phyloP scores from a whole-genome alignment of 2,797 vertebrate genomes.

The Cetoscarus ocellatus region DNA sequence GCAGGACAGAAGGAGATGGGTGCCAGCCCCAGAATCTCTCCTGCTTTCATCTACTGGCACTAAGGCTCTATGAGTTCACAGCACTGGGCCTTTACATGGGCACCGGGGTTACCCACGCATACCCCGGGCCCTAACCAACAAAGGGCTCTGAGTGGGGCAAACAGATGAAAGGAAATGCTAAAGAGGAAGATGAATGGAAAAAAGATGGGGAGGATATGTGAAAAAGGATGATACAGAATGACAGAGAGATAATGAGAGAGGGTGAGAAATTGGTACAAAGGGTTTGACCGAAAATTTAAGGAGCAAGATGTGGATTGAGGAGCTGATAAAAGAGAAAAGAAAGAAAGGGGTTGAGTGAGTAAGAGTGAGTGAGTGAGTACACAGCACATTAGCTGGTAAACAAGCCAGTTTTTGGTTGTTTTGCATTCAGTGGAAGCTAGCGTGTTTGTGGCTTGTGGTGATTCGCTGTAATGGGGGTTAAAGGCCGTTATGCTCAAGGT shows the following conservation, averaged over 20 bases:
- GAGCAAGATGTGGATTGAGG: constrained; percentile 27
- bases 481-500: constrained; percentile 83
- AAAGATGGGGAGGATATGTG: constrained; percentile 30
- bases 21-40: constrained; percentile 78
- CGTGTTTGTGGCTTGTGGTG: constrained; percentile 81
- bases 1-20: constrained; percentile 84
- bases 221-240: constrained; percentile 58
- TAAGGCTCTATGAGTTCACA: constrained; percentile 74
- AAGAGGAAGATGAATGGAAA: constrained; percentile 50
- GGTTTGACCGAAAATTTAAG: constrained; percentile 25
- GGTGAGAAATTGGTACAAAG: constrained; percentile 53
- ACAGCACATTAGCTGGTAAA: constrained; percentile 84
- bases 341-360: constrained; percentile 28
- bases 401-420: constrained; percentile 84
- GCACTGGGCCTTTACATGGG: constrained; percentile 76
- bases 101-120: constrained; percentile 83
- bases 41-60: constrained; percentile 84
- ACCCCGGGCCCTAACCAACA: constrained; percentile 80
- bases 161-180: constrained; percentile 65
- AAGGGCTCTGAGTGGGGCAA: constrained; percentile 67
- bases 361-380: constrained; percentile 43
- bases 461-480: constrained; percentile 76
- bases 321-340: constrained; percentile 26
- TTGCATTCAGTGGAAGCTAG: constrained; percentile 77
- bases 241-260: constrained; percentile 59